Evolutionary conservation across 2,797 vertebrate genomes (phyloP).

Genomic region (Platyrinchus mystaceus): DNA sequence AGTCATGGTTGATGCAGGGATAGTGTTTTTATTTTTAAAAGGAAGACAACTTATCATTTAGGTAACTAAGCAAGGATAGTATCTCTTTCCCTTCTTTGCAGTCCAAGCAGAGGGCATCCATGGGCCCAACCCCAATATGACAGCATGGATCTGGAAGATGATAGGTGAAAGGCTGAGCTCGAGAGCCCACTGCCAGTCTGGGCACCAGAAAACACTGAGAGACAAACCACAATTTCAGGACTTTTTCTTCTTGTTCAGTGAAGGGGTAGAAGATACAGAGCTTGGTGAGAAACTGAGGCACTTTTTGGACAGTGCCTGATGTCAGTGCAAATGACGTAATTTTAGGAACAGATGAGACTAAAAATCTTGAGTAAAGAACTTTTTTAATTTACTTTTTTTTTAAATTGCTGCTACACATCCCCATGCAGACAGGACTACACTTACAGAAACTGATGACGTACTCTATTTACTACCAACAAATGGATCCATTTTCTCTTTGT

Average conservation of each 20-base stretch:
- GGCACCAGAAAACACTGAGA: background rate
- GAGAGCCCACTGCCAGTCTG: background rate
- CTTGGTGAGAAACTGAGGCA: background rate
- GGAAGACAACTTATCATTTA: background rate
- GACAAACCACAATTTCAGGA: background rate
- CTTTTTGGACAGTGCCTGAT: background rate
- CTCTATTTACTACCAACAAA: background rate
- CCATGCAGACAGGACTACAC: accelerated
- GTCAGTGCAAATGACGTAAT: background rate
- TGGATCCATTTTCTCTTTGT: background rate
- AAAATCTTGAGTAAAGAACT: background rate
- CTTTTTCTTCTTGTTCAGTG: background rate
- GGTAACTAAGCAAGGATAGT: background rate
- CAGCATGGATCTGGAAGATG: background rate
- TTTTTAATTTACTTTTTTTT: background rate
- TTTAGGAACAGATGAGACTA: background rate
- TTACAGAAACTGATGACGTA: background rate
- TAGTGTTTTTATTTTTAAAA: background rate
- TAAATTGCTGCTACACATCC: background rate
- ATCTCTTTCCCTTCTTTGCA: background rate
- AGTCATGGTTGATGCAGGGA: background rate
- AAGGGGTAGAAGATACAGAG: background rate
- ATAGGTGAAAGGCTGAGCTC: background rate
- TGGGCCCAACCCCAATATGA: background rate
- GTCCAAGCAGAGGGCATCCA: background rate